Evolutionary conservation across 2,797 vertebrate species (phyloP).

Genomic region (Lagorchestes hirsutus): DNA sequence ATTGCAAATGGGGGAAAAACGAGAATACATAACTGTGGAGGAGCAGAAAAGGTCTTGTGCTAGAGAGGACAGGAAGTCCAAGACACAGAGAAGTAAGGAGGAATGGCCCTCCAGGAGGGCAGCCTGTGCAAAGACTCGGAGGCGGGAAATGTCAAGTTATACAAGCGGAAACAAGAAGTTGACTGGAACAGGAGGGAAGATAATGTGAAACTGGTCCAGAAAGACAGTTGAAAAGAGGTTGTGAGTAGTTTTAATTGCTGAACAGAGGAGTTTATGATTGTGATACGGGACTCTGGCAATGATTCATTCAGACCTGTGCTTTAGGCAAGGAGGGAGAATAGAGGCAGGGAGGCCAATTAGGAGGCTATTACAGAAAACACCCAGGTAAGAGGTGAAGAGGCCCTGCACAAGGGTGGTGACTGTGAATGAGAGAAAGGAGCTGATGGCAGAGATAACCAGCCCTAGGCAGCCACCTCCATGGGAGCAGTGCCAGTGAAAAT

Average conservation of each 20-base stretch:
- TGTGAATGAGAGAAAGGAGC: neutral
- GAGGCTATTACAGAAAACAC: neutral
- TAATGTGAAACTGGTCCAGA: neutral
- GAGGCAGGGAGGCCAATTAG: neutral
- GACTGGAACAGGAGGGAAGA: neutral
- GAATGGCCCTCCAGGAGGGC: neutral
- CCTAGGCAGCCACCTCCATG: neutral
- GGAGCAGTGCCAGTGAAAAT: neutral
- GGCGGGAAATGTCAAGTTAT: neutral
- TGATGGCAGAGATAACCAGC: neutral
- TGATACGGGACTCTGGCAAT: neutral
- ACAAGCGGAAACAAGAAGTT: neutral
- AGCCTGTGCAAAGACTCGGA: neutral
- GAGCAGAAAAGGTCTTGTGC: neutral
- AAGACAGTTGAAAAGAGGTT: neutral
- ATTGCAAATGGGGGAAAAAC: neutral
- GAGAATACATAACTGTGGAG: neutral
- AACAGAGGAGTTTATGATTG: neutral
- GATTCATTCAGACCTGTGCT: neutral
- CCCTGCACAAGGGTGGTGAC: neutral
- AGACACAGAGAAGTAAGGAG: neutral
- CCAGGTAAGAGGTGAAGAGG: neutral
- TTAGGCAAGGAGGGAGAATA: neutral
- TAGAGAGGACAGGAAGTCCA: neutral
- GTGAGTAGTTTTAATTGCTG: neutral